phyloP scores from a whole-genome alignment of 2,888 invertebrate species.

The Lepidonotus clava region DNA sequence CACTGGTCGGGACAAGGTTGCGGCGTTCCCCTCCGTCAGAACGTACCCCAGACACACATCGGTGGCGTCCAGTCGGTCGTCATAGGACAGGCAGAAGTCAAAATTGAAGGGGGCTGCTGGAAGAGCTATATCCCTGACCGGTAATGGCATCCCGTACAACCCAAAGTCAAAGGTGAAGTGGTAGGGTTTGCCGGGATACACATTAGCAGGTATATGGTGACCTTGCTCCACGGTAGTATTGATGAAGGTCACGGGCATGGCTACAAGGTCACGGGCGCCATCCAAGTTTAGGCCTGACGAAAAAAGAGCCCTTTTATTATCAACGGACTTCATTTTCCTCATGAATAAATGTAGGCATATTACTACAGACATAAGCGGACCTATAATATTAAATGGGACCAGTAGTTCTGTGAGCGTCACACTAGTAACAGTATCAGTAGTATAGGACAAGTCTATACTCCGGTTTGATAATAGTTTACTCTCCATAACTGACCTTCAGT shows the following conservation, averaged over 20 bases:
- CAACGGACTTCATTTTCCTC: too few species aligned
- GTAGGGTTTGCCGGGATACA: neutral
- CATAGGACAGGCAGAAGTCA: constrained; percentile 6
- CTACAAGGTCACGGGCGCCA: constrained; percentile 12
- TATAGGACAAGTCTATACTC: too few species aligned
- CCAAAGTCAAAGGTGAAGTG: constrained; percentile 28
- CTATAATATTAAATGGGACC: too few species aligned
- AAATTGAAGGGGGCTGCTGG: constrained; percentile 1
- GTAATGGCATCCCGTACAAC: neutral
- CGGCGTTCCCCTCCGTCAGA: constrained; percentile 12
- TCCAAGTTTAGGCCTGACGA: neutral
- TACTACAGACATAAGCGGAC: too few species aligned
- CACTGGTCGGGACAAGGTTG: neutral
- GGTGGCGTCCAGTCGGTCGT: neutral
- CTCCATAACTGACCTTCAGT: too few species aligned
- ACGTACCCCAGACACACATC: neutral
- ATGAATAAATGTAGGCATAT: too few species aligned
- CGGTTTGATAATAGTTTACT: too few species aligned
- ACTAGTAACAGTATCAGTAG: too few species aligned
- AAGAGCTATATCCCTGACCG: neutral
- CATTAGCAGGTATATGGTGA: neutral
- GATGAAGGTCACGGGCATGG: constrained; percentile 18
- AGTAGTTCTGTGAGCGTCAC: too few species aligned
- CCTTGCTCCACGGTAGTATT: neutral
- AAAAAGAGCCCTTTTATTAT: too few species aligned